Evolutionary conservation across 2,888 invertebrate species (phyloP), one percentile per base, ranked within the genome.

Genomic region (Melanotus villosus): DNA sequence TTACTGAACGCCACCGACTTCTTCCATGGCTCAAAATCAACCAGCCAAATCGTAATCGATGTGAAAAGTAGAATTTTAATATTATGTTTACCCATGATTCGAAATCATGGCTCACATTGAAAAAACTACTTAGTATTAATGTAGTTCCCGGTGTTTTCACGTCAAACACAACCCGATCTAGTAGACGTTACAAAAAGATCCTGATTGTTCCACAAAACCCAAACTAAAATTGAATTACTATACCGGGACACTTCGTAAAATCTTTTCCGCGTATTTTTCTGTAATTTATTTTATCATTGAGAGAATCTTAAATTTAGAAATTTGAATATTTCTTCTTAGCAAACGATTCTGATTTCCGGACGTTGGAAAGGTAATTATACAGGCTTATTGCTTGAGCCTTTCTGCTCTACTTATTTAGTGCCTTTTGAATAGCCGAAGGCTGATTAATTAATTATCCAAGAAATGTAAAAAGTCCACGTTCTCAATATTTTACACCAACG

Each of bases 1-100:
- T 75, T 74, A 73, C 73, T 71, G 70, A 74, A 74, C 73, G 75
- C 73, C 67, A 75, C 77, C 70, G 69, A 43, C 60, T 69, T 62
- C 69, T 72, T 71, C 65, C 65, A 74, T 75, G 70, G 73, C 71
- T 74, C 74, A 70, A 73, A 78, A 74, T 75, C 79, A 80, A 73
- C 79, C 77, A 72, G 72, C 77, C 79, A 77, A 77, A 78, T 65
- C 74, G 71, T 81, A 81, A 80, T 81, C 80, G 79, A 79, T 80
- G 78, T 80, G 81, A 81, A 80, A 80, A 79, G 77, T 73, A 78
- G 80, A 80, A 79, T 80, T 79, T 80, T 79, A 79, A 80, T 80
- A 79, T 76, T 76, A 74, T 74, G 73, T 75, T 71, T 62, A 72
- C 72, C 71, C 71, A 69, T 67, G 73, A 74, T 74, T 72, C 68